Percentiles rank a stretch among this genome's conserved stretches.
Conservation (phyloP, 37 sponge, comb jelly and placozoan genomes). For the Amphimedon queenslandica region DNA sequence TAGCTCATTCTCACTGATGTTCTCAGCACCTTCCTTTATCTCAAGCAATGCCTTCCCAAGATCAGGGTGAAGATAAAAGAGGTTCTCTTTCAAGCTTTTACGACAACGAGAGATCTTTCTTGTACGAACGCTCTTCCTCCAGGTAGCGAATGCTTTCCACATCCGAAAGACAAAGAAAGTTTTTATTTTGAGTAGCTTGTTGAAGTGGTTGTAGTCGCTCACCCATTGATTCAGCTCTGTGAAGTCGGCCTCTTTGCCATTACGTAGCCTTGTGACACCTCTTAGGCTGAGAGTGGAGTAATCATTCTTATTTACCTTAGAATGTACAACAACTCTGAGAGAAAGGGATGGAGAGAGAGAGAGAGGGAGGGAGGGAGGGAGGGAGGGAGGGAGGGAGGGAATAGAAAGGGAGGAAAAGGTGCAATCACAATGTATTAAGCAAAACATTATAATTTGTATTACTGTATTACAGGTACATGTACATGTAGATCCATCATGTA, state of each 20-base stretch:
- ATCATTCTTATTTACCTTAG: slow-evolving; percentile 72
- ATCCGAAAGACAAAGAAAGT: slow-evolving; percentile 90
- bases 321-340: slow-evolving; percentile 74
- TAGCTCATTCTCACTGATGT: slow-evolving; percentile 47
- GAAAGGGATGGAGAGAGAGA: too few relatives aligned
- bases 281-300: slow-evolving; percentile 83
- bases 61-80: slow-evolving; percentile 79
- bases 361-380: too few relatives aligned
- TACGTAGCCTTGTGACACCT: slow-evolving; percentile 83
- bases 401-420: too few relatives aligned
- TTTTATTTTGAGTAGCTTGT: slow-evolving; percentile 79
- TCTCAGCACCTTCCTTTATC: slow-evolving; percentile 55
- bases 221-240: slow-evolving; percentile 81
- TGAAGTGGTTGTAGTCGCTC: slow-evolving; percentile 80
- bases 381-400: too few relatives aligned
- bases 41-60: slow-evolving; percentile 76
- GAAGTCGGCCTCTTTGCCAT: slow-evolving; percentile 83
- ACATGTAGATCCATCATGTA: too few relatives aligned
- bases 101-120: slow-evolving; percentile 66
- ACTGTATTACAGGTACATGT: too few relatives aligned
- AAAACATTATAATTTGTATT: too few relatives aligned
- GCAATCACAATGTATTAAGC: too few relatives aligned
- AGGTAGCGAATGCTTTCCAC: slow-evolving; percentile 91
- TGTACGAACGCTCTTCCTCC: slow-evolving; percentile 89
- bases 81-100: slow-evolving; percentile 64